phyloP scores from a whole-genome alignment of 2,888 invertebrate species.

The Neocrepidodera transversa region DNA sequence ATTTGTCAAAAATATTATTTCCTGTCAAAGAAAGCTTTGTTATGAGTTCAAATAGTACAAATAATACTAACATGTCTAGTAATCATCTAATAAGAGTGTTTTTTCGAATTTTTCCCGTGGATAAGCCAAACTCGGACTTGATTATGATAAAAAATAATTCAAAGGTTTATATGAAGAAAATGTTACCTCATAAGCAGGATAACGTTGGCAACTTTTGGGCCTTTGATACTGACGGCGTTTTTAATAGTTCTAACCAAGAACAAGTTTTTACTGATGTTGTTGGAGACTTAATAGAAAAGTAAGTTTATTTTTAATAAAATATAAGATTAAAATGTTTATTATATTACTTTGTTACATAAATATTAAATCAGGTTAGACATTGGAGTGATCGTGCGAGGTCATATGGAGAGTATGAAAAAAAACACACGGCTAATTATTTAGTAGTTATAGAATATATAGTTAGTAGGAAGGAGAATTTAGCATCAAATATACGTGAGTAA shows the following conservation, averaged over 20 bases:
- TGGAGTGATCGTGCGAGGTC: no score
- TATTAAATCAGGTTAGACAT: no score
- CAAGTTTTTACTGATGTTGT: constrained; percentile 54
- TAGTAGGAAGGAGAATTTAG: no score
- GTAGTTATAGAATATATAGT: no score
- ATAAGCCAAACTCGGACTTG: constrained; percentile 49
- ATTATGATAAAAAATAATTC: constrained; percentile 48
- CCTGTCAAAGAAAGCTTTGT: no score
- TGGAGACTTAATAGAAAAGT: constrained; percentile 55
- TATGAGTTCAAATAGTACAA: no score
- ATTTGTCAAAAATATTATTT: no score
- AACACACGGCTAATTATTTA: background rate
- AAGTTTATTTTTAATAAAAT: constrained; percentile 31
- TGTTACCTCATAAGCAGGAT: constrained; percentile 45
- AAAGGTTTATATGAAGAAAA: constrained; percentile 48
- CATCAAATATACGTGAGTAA: no score
- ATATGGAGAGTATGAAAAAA: no score
- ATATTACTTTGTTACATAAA: background rate
- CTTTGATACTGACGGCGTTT: constrained; percentile 57
- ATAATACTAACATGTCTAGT: no score
- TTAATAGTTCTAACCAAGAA: constrained; percentile 55
- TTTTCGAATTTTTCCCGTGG: constrained; percentile 51
- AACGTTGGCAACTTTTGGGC: constrained; percentile 55
- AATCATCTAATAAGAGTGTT: constrained; percentile 47
- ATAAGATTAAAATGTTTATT: background rate